These are phyloP conservation scores for Phalacrocorax brasilianus DNA, from an alignment of 2,113 vertebrate genomes.

Conservation along the genomic window DNA sequence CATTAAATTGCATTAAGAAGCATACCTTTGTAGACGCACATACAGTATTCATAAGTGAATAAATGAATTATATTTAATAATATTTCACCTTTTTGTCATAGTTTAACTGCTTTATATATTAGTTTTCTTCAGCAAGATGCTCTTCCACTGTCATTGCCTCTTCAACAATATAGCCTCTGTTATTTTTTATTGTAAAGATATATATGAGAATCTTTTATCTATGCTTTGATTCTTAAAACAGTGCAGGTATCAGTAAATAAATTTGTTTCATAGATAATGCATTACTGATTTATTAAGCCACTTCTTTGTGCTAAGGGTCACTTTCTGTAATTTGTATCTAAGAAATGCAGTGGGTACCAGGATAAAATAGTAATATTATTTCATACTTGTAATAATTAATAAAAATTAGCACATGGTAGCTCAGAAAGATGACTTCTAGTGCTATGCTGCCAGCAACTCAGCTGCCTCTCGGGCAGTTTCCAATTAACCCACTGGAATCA, in stretches of 20 bases:
- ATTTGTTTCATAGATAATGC: slow-evolving; percentile 28
- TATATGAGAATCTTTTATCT: not conserved
- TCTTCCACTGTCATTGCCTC: slow-evolving; percentile 36
- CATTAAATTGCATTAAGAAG: slow-evolving; percentile 57
- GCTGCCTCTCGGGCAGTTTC: not conserved
- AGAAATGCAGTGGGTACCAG: not conserved
- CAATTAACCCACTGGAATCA: not conserved
- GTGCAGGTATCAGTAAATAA: slow-evolving; percentile 47
- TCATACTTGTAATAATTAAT: slow-evolving; percentile 25
- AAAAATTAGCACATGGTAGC: not conserved
- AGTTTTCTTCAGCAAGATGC: slow-evolving; percentile 16
- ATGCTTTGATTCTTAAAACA: slow-evolving; percentile 31
- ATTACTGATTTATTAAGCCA: slow-evolving; percentile 34
- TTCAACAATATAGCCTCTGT: not conserved
- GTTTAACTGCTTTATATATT: slow-evolving; percentile 30
- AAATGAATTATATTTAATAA: slow-evolving; percentile 65
- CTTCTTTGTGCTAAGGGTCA: not conserved
- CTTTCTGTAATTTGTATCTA: slow-evolving; percentile 14
- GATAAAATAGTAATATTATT: not conserved
- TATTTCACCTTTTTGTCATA: slow-evolving; percentile 57
- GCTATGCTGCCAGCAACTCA: not conserved
- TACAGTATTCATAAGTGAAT: slow-evolving; percentile 70
- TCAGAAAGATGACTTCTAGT: not conserved
- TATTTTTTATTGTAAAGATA: not conserved
- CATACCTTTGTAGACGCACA: slow-evolving; percentile 47